Conservation (phyloP, 2,113 vertebrate species). For the Dryoscopus gambensis region DNA sequence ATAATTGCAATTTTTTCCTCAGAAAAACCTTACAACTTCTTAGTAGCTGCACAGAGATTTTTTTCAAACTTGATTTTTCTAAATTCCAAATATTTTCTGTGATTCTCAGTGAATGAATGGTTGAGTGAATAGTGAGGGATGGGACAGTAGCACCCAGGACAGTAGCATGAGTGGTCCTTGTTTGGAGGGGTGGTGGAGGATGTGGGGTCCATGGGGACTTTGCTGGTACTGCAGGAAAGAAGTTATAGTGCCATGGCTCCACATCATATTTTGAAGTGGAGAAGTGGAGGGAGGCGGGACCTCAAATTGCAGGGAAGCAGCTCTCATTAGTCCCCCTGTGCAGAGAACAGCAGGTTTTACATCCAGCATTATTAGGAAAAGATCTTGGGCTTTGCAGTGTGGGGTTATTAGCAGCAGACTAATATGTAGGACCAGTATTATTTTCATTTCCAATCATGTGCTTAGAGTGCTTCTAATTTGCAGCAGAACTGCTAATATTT, state of each 20-base stretch:
- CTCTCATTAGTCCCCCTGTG: not conserved
- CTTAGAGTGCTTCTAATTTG: not conserved
- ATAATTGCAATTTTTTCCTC: not conserved
- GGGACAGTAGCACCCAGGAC: not conserved
- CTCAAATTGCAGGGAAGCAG: not conserved
- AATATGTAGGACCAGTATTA: not conserved
- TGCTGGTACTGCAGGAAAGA: not conserved
- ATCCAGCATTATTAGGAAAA: not conserved
- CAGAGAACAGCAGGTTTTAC: not conserved
- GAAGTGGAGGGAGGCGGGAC: not conserved
- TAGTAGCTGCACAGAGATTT: not conserved
- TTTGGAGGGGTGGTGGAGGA: not conserved
- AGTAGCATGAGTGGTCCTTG: rapidly evolving
- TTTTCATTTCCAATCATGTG: not conserved
- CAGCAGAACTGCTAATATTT: not conserved
- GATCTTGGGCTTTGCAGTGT: not conserved
- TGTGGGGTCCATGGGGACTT: rapidly evolving
- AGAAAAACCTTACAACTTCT: not conserved
- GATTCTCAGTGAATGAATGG: not conserved
- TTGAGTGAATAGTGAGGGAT: not conserved
- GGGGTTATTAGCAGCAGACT: not conserved
- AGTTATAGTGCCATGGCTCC: rapidly evolving
- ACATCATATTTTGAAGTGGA: not conserved
- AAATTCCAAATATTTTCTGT: not conserved
- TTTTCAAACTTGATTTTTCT: not conserved